Evolutionary conservation across 2,888 invertebrate species (phyloP), one percentile per base, ranked within the genome.

Genomic region (Patella caerulea): DNA sequence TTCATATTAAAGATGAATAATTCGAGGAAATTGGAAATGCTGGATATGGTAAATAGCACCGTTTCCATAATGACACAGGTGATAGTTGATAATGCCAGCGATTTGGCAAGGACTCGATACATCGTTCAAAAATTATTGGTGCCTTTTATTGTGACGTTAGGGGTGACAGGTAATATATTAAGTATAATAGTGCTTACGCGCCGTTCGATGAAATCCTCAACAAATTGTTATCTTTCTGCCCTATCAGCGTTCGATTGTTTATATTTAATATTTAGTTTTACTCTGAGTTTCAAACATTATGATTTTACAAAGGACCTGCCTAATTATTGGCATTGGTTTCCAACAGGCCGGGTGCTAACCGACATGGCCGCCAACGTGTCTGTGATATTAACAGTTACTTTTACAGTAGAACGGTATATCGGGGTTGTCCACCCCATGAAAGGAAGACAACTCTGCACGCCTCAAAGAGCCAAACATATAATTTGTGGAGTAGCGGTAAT

Each of bases 381-480:
- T 71, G 94, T 95, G 73, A 95, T 95, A 94, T 92, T 95, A 83
- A 95, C 95, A 53, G 94, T 95, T 52, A 94, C 95, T 76, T 95
- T 95, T 89, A 95, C 95, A 29, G 93, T 95, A 75, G 95, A 95
- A 91, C 93, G 95, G 74, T 95, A 95, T 92, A 94, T 95, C 83
- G 95, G 95, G 55, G 95, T 95, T 52, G 95, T 95, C 86, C 94
- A 95, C 91, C 95, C 95, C 34, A 94, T 95, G 90, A 93, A 94
- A 83, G 94, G 95, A 73, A 81, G 84, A 17, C 84, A 83, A 11
- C 78, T 87, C n/a, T 88, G 88, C 74, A 95, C 95, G 2, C 94
- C 95, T 87, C 93, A 94, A 72, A 92, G 95, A 82, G 95, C 95
- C 15, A 94, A 94, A 89, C 93, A 93, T 87, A 94, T 95, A 80